Conservation (phyloP, 1,140 invertebrate genomes). For the Conopomorpha cramerella region DNA sequence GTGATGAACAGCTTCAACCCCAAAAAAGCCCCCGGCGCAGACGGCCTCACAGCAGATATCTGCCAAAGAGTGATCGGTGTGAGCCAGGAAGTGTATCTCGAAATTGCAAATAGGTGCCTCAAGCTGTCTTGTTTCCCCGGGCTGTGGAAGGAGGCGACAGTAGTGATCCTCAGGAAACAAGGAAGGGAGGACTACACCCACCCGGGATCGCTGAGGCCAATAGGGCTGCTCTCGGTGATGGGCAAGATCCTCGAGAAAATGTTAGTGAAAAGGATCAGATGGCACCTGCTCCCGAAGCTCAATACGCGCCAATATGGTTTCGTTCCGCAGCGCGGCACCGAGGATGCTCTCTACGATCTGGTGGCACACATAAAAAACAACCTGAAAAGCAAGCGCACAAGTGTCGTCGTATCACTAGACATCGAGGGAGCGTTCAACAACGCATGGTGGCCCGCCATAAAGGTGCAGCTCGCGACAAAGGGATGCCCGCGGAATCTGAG, state of each 20-base stretch:
- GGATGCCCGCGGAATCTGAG: no score
- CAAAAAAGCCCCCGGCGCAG: slow-evolving; percentile 1
- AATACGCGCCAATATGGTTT: no score
- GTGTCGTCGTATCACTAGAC: no score
- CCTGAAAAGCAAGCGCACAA: no score
- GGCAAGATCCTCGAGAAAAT: slow-evolving; percentile 2
- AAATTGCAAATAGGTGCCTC: neutral
- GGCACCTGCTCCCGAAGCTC: no score
- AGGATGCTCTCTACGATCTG: no score
- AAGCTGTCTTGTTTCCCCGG: neutral
- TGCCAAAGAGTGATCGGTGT: neutral
- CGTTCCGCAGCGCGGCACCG: no score
- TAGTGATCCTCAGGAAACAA: slow-evolving; percentile 1
- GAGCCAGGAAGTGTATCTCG: neutral
- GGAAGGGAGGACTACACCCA: neutral
- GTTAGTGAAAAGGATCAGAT: neutral
- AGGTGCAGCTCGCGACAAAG: no score
- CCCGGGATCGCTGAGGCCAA: slow-evolving; percentile 1
- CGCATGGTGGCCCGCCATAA: no score
- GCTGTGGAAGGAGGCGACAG: neutral
- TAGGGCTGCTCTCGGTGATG: neutral
- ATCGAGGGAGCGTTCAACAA: no score
- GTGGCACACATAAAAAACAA: no score
- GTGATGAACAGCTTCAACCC: neutral
- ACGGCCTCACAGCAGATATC: slow-evolving; percentile 3